Evolutionary conservation across 2,797 vertebrate genomes (phyloP).

Genomic region (Eidolon dupreanum): DNA sequence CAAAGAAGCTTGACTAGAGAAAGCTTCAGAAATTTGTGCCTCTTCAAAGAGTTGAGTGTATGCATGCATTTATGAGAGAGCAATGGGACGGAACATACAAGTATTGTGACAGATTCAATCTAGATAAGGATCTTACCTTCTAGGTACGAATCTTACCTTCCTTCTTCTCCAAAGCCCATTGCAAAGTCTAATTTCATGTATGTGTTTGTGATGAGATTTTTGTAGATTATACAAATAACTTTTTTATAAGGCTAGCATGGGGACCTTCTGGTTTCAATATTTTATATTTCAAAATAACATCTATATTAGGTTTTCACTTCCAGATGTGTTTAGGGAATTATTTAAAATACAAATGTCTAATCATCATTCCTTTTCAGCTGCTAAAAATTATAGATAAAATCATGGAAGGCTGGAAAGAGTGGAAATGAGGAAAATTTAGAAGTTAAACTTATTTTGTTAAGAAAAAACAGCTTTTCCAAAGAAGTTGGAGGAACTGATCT

Average conservation of each 20-base stretch:
- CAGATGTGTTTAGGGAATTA: not conserved
- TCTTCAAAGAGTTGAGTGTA: not conserved
- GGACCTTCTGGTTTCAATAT: not conserved
- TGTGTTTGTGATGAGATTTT: not conserved
- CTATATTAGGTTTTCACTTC: not conserved
- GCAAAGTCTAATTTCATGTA: not conserved
- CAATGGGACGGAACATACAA: not conserved
- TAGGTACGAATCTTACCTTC: not conserved
- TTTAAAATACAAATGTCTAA: not conserved
- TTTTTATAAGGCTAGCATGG: not conserved
- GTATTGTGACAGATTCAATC: not conserved
- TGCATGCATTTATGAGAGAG: not conserved
- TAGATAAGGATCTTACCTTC: not conserved
- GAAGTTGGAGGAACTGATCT: slow-evolving; percentile 6
- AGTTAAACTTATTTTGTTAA: slow-evolving; percentile 29
- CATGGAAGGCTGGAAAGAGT: not conserved
- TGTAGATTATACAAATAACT: not conserved
- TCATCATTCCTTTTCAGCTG: not conserved
- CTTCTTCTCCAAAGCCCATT: not conserved
- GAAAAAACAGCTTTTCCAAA: slow-evolving; percentile 28
- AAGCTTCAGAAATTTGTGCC: not conserved
- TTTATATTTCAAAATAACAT: not conserved
- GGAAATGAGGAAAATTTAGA: slow-evolving; percentile 3
- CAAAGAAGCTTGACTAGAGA: not conserved
- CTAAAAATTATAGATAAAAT: not conserved